These are phyloP conservation scores for Mantis religiosa DNA, from an alignment of 2,888 invertebrate genomes.

Conservation along the genomic window DNA sequence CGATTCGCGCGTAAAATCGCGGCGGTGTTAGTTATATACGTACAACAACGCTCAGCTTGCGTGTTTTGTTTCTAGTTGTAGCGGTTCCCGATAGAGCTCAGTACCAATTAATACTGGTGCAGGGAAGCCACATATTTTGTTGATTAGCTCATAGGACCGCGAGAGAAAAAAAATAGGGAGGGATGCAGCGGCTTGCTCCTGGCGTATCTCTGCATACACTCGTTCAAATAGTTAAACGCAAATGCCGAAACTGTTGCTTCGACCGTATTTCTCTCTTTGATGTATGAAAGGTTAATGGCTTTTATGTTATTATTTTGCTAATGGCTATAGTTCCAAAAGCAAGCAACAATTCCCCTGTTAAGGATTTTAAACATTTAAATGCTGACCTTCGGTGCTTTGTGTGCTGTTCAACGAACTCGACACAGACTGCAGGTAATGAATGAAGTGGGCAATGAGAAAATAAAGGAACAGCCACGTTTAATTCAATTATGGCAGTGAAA, in stretches of 20 bases:
- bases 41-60: background rate
- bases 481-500: too few species aligned
- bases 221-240: background rate
- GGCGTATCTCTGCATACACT: background rate
- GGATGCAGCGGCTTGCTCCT: background rate
- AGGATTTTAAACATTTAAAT: background rate
- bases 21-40: background rate
- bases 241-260: background rate
- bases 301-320: background rate
- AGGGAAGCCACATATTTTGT: slow-evolving; percentile 24
- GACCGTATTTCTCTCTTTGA: background rate
- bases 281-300: background rate
- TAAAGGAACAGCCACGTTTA: too few species aligned
- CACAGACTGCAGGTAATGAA: too few species aligned
- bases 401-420: too few species aligned
- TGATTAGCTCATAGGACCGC: slow-evolving; percentile 24
- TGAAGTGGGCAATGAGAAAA: too few species aligned
- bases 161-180: background rate
- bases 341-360: background rate
- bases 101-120: slow-evolving; percentile 24
- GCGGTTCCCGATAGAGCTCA: slow-evolving; percentile 21
- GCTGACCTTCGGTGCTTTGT: too few species aligned
- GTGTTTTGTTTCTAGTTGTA: slow-evolving; percentile 16
- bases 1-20: slow-evolving; percentile 12
- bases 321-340: background rate